phyloP scores from a whole-genome alignment of 1,140 invertebrate genomes.

The Penaeus japonicus region DNA sequence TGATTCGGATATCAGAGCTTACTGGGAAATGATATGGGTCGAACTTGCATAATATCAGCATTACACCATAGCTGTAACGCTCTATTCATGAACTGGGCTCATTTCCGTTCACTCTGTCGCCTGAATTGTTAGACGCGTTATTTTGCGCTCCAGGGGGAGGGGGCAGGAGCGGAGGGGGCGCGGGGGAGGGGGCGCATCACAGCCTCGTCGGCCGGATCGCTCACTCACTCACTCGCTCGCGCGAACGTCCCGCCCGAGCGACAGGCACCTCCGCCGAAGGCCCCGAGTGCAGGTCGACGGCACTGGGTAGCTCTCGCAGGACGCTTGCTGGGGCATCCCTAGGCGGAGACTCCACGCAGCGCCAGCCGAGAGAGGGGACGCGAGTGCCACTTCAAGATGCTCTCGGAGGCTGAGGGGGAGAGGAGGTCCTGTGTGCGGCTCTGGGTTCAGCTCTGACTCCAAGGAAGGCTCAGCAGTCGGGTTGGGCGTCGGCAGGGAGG shows the following conservation, averaged over 20 bases:
- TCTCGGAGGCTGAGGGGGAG: no score
- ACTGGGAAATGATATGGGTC: not conserved
- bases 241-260: no score
- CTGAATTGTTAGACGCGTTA: not conserved
- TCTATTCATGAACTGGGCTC: not conserved
- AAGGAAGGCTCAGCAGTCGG: not conserved
- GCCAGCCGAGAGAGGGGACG: no score
- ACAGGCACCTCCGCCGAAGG: no score
- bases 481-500: not conserved
- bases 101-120: constrained; percentile 31
- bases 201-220: not conserved
- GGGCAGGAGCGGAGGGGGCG: not conserved
- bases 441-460: not conserved
- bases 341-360: no score
- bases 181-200: not conserved
- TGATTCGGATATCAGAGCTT: not conserved
- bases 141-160: no score
- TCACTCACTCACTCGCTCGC: no score
- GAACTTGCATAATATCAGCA: not conserved
- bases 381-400: no score
- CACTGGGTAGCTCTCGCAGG: no score
- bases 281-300: no score
- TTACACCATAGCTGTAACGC: not conserved
- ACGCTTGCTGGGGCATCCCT: no score
- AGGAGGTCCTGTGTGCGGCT: no score